Conservation (phyloP, 37 sponge, comb jelly and placozoan species). For the Haliclona indistincta region DNA sequence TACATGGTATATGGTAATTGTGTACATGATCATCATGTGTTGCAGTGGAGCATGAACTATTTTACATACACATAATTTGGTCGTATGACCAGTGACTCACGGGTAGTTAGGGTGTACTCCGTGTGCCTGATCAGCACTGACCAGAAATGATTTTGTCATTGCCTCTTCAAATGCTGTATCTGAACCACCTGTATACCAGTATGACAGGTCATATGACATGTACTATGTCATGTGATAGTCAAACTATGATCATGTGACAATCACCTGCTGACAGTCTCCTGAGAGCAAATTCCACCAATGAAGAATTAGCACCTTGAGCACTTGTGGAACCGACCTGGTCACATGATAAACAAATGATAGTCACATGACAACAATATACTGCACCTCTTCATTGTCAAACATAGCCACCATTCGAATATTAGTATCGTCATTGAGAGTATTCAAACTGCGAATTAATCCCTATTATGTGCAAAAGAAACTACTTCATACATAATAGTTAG, state of each 20-base stretch:
- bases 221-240: background rate
- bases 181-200: background rate
- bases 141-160: slow-evolving; percentile 85
- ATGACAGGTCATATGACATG: background rate
- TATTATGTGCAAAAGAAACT: background rate
- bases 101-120: slow-evolving; percentile 95
- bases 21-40: too few species aligned
- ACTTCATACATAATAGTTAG: background rate
- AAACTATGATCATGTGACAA: too few species aligned
- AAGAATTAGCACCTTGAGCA: slow-evolving; percentile 91
- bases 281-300: slow-evolving; percentile 68
- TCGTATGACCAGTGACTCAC: slow-evolving; percentile 14
- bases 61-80: background rate
- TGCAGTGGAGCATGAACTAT: background rate
- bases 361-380: background rate
- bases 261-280: slow-evolving; percentile 65
- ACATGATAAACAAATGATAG: background rate
- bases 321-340: slow-evolving; percentile 81
- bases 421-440: slow-evolving; percentile 53
- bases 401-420: slow-evolving; percentile 76
- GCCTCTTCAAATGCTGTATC: slow-evolving; percentile 73
- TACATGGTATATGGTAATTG: too few species aligned
- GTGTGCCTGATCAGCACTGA: slow-evolving; percentile 96
- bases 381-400: slow-evolving; percentile 96
- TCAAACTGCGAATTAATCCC: slow-evolving; percentile 56